These are phyloP conservation scores for Orthonevra nobilis DNA, from an alignment of 2,888 invertebrate species.

Conservation along the genomic window DNA sequence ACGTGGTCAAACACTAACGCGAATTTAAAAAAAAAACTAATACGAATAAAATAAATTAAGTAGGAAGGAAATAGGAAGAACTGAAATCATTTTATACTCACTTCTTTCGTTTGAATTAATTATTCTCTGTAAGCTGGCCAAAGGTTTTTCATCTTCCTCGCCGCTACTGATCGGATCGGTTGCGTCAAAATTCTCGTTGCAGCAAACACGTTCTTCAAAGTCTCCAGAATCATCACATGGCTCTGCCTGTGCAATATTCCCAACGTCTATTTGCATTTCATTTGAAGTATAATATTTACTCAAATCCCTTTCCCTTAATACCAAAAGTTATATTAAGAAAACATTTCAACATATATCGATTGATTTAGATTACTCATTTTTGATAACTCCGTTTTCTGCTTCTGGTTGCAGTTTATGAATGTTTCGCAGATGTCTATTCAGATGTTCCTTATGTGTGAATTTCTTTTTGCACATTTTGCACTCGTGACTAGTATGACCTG, in stretches of 20 bases:
- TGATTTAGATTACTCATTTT: too few species aligned
- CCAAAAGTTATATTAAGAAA: neutral
- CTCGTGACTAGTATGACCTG: slow-evolving; percentile 65
- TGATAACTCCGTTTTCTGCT: neutral
- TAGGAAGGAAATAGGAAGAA: too few species aligned
- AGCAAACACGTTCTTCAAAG: neutral
- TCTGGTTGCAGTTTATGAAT: slow-evolving; percentile 75
- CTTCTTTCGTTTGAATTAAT: slow-evolving; percentile 16
- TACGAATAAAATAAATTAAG: slow-evolving; percentile 48
- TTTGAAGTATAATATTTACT: slow-evolving; percentile 57
- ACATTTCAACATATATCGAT: too few species aligned
- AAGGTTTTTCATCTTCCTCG: slow-evolving; percentile 73
- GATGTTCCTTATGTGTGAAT: slow-evolving; percentile 80
- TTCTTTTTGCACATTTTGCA: slow-evolving; percentile 80
- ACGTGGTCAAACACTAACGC: too few species aligned
- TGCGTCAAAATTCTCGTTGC: slow-evolving; percentile 52
- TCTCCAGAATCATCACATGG: slow-evolving; percentile 8
- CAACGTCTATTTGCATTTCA: slow-evolving; percentile 72
- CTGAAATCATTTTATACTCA: too few species aligned
- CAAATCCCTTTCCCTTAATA: neutral
- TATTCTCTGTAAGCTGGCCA: slow-evolving; percentile 24
- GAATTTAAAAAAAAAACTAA: too few species aligned
- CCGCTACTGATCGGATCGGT: slow-evolving; percentile 77
- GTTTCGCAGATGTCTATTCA: slow-evolving; percentile 80
- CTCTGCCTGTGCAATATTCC: neutral